These are phyloP conservation scores for Potamilus streckersoni DNA, from an alignment of 1,140 invertebrate genomes.

Conservation along the genomic window DNA sequence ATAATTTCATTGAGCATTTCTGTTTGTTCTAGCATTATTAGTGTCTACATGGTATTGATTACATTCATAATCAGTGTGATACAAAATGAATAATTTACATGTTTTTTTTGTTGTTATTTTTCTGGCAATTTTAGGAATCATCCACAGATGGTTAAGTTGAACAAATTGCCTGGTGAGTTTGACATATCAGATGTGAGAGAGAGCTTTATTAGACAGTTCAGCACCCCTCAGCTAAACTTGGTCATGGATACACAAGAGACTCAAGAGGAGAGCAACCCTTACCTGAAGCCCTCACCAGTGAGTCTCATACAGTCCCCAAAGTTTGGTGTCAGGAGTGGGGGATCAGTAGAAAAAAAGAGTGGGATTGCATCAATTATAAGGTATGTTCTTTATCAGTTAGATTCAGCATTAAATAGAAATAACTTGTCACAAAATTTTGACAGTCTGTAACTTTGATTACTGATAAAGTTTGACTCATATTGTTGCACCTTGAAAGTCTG, in stretches of 20 bases:
- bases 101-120: background rate
- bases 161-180: conserved; percentile 96
- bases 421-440: too few relatives aligned
- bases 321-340: conserved; percentile 48
- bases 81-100: background rate
- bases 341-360: conserved; percentile 57
- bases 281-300: conserved; percentile 43
- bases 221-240: conserved; percentile 48
- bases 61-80: too few relatives aligned
- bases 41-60: too few relatives aligned
- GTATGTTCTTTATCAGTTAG: conserved; percentile 25
- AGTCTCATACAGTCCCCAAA: conserved; percentile 46
- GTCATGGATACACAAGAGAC: conserved; percentile 55
- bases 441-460: too few relatives aligned
- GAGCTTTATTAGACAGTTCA: conserved; percentile 98
- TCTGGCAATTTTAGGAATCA: conserved; percentile 76
- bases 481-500: too few relatives aligned
- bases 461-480: too few relatives aligned
- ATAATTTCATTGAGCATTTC: too few relatives aligned
- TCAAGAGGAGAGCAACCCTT: conserved; percentile 36
- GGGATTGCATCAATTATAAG: conserved; percentile 58
- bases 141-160: conserved; percentile 97
- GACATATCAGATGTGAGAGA: conserved; percentile 96
- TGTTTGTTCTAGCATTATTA: too few relatives aligned
- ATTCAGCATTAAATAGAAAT: background rate